Evolutionary conservation across 2,888 invertebrate species (phyloP), one percentile per base, ranked within the genome.

Genomic region (Chesias legatella): DNA sequence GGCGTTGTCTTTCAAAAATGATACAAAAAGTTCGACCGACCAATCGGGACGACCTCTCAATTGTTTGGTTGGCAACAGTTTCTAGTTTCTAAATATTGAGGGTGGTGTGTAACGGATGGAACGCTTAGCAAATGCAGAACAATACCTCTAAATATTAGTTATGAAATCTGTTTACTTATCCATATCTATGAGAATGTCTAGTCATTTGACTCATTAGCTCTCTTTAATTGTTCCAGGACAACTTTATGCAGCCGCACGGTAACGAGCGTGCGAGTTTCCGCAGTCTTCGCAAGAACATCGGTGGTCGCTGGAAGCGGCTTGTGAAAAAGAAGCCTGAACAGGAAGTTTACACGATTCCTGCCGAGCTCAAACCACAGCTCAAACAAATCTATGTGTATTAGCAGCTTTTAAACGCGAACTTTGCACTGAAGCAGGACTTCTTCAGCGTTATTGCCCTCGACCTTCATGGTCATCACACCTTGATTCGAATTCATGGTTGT

Each of bases 331-430:
- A 95, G 89, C 92, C 94, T 54, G 92, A 92, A 72, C 92, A 93
- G 79, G 94, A 94, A 74, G 91, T 92, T 56, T 94, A 94, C 88
- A 92, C 93, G 79, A 95, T 95, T 89, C 95, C 95, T 63, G 94
- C 95, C 43, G 95, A 95, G 88, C 90, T 95, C 68, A 94, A 94
- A 79, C 94, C 95, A 61, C 95, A 95, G 89, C 91, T 95, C 61
- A 95, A 95, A 88, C 93, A 94, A 76, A 95, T 95, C 73, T 95
- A 95, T 83, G 95, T 95, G 76, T 95, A 95, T 88, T 95, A 90
- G 90, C 43, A 60, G 51, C 53, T 44, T 41, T 40, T 51, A 53
- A 40, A 51, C 58, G 53, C 50, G 51, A 58, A 53, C 55, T 53
- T 55, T 56, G 72, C 76, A 71, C 64, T 67, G 81, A 80, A 83